A percentile compares a stretch with the other conserved stretches of the same genome.
Conservation (phyloP, 1,140 invertebrate species). For the Piezodorus guildinii region DNA sequence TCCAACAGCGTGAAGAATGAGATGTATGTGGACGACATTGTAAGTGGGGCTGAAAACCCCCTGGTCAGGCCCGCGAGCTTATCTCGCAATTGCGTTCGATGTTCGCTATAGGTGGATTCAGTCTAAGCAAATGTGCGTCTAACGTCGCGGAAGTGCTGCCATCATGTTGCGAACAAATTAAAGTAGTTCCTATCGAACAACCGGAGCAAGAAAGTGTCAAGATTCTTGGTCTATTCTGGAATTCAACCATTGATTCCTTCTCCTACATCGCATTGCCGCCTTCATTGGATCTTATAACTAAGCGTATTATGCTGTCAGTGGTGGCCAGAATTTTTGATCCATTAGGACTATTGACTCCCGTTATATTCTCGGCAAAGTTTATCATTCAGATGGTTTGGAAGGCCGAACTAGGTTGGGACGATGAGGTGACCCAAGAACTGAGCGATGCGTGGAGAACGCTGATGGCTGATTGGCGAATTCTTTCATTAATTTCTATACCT, state of each 20-base stretch:
- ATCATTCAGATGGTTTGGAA: conserved; percentile 20
- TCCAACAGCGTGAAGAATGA: conserved; percentile 29
- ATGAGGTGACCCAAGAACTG: conserved; percentile 23
- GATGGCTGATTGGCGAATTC: conserved; percentile 10
- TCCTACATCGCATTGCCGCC: background rate
- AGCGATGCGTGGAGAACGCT: conserved; percentile 23
- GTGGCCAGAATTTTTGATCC: conserved; percentile 35
- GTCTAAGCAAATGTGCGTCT: conserved; percentile 23
- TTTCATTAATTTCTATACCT: conserved; percentile 6
- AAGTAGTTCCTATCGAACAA: background rate
- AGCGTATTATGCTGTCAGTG: conserved; percentile 31
- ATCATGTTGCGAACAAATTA: no score
- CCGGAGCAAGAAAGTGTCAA: background rate
- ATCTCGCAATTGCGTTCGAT: conserved; percentile 21
- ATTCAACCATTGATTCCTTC: conserved; percentile 23
- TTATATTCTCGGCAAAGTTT: conserved; percentile 32
- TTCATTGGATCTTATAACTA: conserved; percentile 24
- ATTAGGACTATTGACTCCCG: conserved; percentile 33
- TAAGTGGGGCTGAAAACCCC: conserved; percentile 30
- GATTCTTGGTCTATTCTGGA: conserved; percentile 25
- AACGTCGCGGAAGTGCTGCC: conserved; percentile 5
- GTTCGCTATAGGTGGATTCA: conserved; percentile 23
- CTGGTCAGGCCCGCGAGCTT: conserved; percentile 23
- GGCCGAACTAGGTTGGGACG: conserved; percentile 29
- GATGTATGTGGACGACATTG: conserved; percentile 38